Evolutionary conservation across 2,888 invertebrate genomes (phyloP).

Genomic region (Cataglyphis albicans): DNA sequence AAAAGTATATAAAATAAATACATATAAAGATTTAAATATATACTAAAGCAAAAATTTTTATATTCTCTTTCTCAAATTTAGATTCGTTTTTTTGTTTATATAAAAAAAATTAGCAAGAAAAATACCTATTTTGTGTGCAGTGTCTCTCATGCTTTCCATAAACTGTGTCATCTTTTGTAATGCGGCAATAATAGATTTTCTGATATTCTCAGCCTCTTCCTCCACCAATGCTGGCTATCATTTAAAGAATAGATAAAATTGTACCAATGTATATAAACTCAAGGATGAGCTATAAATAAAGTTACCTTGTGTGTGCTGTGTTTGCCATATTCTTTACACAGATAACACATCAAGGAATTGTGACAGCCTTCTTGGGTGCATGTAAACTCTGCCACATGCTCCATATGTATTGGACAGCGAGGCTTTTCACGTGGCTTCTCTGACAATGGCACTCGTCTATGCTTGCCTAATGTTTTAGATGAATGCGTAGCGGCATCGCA

Average conservation of each 20-base stretch:
- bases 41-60: background rate
- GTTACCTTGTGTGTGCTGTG: slow-evolving; percentile 87
- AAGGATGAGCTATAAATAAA: background rate
- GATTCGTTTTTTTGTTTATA: background rate
- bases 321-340: slow-evolving; percentile 88
- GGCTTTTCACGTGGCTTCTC: slow-evolving; percentile 88
- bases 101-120: background rate
- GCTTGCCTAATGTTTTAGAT: slow-evolving; percentile 87
- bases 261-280: background rate
- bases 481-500: slow-evolving; percentile 87
- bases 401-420: slow-evolving; percentile 87
- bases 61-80: background rate
- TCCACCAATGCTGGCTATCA: slow-evolving; percentile 87
- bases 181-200: slow-evolving; percentile 86
- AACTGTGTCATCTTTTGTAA: slow-evolving; percentile 87
- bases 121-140: slow-evolving; percentile 86
- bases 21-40: background rate
- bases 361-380: slow-evolving; percentile 87
- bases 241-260: slow-evolving; percentile 11
- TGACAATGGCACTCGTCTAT: slow-evolving; percentile 87
- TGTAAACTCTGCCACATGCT: slow-evolving; percentile 87
- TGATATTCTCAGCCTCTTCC: slow-evolving; percentile 87
- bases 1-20: background rate
- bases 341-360: slow-evolving; percentile 88
- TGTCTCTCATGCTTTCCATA: slow-evolving; percentile 87